These are phyloP conservation scores for Pimephales promelas DNA, from an alignment of 2,113 vertebrate species.

Conservation along the genomic window DNA sequence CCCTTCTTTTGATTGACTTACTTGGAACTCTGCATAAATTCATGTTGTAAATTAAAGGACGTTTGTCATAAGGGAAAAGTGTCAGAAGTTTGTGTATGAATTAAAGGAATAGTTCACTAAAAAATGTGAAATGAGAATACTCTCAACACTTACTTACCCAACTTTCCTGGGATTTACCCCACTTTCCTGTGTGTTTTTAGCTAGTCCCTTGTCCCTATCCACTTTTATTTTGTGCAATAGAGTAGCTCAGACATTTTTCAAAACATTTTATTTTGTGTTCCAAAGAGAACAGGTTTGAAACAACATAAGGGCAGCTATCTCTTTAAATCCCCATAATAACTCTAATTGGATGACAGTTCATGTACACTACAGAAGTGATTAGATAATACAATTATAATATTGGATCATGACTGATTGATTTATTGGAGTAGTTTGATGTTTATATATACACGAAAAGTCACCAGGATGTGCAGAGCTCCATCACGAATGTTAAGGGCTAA, in stretches of 20 bases:
- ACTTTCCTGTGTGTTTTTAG: background rate
- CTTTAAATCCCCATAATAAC: too few species aligned
- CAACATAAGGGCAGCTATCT: background rate
- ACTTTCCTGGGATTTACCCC: background rate
- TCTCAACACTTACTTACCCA: background rate
- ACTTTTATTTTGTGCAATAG: background rate
- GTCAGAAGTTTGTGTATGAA: background rate
- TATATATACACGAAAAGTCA: background rate
- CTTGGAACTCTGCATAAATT: constrained; percentile 6
- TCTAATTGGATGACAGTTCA: background rate
- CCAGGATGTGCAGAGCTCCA: background rate
- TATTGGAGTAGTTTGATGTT: background rate
- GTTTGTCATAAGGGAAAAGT: background rate
- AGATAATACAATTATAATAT: background rate
- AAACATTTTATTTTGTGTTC: background rate
- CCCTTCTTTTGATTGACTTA: background rate
- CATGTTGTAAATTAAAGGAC: constrained; percentile 5
- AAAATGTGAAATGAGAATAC: background rate
- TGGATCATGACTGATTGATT: background rate
- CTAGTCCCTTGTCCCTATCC: background rate
- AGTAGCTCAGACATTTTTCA: background rate
- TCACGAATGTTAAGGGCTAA: background rate
- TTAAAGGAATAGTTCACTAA: background rate
- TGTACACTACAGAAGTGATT: background rate
- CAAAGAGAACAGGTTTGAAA: background rate